These are phyloP conservation scores for Rhingia campestris DNA, from an alignment of 2,888 invertebrate genomes.

Conservation along the genomic window DNA sequence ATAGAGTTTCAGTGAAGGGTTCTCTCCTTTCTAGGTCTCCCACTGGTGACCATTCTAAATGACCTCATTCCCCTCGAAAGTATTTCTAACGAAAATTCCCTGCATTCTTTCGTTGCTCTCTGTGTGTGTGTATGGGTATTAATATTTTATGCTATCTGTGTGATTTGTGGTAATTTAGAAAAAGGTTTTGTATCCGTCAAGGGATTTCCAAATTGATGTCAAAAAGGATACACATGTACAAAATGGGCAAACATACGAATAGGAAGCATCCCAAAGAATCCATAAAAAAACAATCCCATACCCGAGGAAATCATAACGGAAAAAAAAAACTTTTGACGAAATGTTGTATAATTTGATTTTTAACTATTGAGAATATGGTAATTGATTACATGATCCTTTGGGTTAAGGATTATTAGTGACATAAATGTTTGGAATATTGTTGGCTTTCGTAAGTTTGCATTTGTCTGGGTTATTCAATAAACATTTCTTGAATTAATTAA, in stretches of 20 bases:
- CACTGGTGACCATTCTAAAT: constrained; percentile 39
- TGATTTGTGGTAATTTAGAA: constrained; percentile 66
- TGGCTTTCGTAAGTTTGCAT: constrained; percentile 1
- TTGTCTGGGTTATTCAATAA: too few species aligned
- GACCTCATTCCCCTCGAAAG: constrained; percentile 50
- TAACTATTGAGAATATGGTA: constrained; percentile 27
- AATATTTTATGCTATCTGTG: constrained; percentile 64
- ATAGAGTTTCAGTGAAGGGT: constrained; percentile 37
- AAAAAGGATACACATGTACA: constrained; percentile 57
- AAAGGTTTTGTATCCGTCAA: constrained; percentile 62
- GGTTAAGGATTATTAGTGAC: constrained; percentile 18
- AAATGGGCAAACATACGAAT: constrained; percentile 6
- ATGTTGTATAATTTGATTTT: constrained; percentile 39
- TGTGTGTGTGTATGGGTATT: constrained; percentile 34
- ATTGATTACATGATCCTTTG: constrained; percentile 38
- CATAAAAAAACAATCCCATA: not conserved
- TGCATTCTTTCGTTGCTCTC: constrained; percentile 40
- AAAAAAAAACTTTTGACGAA: not conserved
- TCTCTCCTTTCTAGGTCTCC: constrained; percentile 23
- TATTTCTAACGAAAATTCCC: constrained; percentile 46
- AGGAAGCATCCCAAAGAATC: not conserved
- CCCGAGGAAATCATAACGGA: not conserved
- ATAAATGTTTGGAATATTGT: constrained; percentile 6
- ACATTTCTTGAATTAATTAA: too few species aligned
- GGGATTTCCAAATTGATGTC: constrained; percentile 62